phyloP scores from a whole-genome alignment of 2,113 vertebrate species.

The Brevimyrus niger region DNA sequence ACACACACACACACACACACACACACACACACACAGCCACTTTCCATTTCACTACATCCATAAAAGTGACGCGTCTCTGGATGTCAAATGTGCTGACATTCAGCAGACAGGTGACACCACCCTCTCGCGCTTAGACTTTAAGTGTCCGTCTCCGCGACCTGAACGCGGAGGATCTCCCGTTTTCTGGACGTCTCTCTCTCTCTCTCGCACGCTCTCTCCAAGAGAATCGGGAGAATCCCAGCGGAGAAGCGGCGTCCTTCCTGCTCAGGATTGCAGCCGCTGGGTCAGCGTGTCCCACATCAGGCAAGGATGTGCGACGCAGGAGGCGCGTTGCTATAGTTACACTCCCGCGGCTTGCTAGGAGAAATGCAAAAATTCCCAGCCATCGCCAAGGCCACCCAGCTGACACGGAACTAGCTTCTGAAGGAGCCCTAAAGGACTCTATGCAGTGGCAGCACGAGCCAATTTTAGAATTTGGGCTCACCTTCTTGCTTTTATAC shows the following conservation, averaged over 20 bases:
- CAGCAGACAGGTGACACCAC: background rate
- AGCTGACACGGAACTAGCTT: background rate
- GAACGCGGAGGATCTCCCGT: background rate
- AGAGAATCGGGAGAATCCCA: background rate
- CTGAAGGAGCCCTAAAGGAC: background rate
- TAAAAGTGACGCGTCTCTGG: background rate
- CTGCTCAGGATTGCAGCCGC: background rate
- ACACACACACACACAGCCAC: background rate
- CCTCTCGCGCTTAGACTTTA: background rate
- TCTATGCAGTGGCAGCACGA: background rate
- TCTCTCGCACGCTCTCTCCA: too few relatives aligned
- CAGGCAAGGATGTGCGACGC: background rate
- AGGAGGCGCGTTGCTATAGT: background rate
- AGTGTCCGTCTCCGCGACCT: background rate
- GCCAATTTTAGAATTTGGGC: background rate
- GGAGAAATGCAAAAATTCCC: background rate
- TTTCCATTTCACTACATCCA: background rate
- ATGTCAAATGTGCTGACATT: background rate
- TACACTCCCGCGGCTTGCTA: background rate
- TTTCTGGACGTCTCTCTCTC: background rate
- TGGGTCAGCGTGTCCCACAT: background rate
- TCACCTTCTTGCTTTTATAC: background rate
- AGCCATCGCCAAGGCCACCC: background rate
- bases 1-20: background rate
- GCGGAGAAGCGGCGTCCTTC: background rate